Evolutionary conservation across 2,113 vertebrate species (phyloP).

Genomic region (Arvicanthis niloticus): DNA sequence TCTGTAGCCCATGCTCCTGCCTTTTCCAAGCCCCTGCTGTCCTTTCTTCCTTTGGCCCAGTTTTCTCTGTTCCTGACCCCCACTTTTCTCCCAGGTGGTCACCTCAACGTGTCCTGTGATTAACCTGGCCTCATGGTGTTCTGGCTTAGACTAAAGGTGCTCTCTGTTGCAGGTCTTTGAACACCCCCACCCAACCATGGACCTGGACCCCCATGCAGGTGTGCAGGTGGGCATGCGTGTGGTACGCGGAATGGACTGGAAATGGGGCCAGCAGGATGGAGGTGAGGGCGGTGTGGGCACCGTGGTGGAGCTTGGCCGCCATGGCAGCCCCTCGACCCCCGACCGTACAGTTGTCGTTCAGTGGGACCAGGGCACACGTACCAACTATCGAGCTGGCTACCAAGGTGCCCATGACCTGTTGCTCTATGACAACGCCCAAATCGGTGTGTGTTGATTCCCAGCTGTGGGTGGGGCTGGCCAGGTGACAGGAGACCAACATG

Average conservation of each 20-base stretch:
- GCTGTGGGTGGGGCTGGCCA: not conserved
- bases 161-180: slow-evolving; percentile 45
- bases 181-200: slow-evolving; percentile 75
- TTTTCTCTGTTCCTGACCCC: not conserved
- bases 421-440: slow-evolving; percentile 98
- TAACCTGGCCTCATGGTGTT: not conserved
- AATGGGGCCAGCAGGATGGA: slow-evolving; percentile 97
- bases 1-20: not conserved
- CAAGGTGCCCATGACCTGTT: slow-evolving; percentile 97
- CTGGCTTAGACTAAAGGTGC: not conserved
- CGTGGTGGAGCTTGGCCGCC: slow-evolving; percentile 97
- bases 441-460: slow-evolving; percentile 86
- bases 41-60: not conserved
- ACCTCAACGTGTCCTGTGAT: not conserved
- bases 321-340: slow-evolving; percentile 97
- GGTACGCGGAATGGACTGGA: slow-evolving; percentile 97
- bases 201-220: slow-evolving; percentile 87
- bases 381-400: slow-evolving; percentile 98
- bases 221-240: slow-evolving; percentile 99
- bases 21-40: not conserved
- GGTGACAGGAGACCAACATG: not conserved
- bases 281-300: slow-evolving; percentile 98
- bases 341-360: slow-evolving; percentile 99
- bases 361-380: slow-evolving; percentile 98
- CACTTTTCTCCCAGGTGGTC: not conserved